A percentile compares a stretch with the other conserved stretches of the same genome.
These are phyloP conservation scores for Rhinichthys klamathensis DNA, from an alignment of 2,113 vertebrate species.

Conservation along the genomic window DNA sequence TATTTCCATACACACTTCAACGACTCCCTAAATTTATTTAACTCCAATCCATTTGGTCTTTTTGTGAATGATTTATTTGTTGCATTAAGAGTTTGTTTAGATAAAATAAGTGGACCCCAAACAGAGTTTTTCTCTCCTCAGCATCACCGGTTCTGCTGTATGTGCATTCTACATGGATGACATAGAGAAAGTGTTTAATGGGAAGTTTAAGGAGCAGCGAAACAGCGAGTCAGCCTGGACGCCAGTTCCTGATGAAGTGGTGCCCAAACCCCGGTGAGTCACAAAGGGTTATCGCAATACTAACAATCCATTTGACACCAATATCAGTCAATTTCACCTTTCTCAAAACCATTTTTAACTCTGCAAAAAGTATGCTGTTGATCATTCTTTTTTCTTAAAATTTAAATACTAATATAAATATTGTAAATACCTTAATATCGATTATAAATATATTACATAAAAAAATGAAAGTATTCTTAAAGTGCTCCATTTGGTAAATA, in stretches of 20 bases:
- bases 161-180: slow-evolving; percentile 97
- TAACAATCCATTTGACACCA: not conserved
- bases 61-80: not conserved
- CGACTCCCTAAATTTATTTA: not conserved
- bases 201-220: slow-evolving; percentile 91
- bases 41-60: not conserved
- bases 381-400: too few relatives aligned
- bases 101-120: not conserved
- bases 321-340: too few relatives aligned
- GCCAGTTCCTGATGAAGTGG: slow-evolving; percentile 87
- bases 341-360: too few relatives aligned
- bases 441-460: not conserved
- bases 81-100: not conserved
- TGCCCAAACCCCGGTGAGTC: slow-evolving; percentile 87
- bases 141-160: slow-evolving; percentile 94
- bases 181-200: slow-evolving; percentile 87
- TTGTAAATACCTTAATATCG: not conserved
- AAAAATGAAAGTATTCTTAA: not conserved
- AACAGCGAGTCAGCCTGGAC: slow-evolving; percentile 86
- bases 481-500: not conserved
- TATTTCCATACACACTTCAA: not conserved
- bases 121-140: slow-evolving; percentile 58
- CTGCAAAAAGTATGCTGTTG: too few relatives aligned
- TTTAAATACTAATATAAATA: too few relatives aligned
- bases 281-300: not conserved